phyloP scores from a whole-genome alignment of 2,888 invertebrate genomes.

The Homarus gammarus region DNA sequence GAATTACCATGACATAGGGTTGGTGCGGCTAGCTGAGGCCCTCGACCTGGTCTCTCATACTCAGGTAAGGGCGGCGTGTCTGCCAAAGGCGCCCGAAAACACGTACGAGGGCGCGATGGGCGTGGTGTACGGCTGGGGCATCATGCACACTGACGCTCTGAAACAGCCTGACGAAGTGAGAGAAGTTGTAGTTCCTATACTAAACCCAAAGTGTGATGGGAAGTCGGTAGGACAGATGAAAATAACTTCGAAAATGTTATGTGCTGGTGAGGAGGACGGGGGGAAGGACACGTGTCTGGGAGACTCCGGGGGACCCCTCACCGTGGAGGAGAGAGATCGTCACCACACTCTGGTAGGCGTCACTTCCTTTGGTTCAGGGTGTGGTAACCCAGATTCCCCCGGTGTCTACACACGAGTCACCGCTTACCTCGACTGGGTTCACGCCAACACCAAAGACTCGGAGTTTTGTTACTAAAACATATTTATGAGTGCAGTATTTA shows the following conservation, averaged over 20 bases:
- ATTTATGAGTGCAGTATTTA: too few relatives aligned
- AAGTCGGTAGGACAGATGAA: not conserved
- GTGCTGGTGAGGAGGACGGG: constrained; percentile 24
- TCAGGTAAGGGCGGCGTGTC: constrained; percentile 27
- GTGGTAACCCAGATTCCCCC: constrained; percentile 13
- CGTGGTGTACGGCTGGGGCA: constrained; percentile 38
- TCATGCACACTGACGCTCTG: not conserved
- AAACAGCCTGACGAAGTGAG: not conserved
- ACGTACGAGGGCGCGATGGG: constrained; percentile 25
- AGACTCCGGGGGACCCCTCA: constrained; percentile 69
- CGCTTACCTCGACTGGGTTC: constrained; percentile 62
- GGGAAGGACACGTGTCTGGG: constrained; percentile 56
- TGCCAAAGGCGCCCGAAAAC: not conserved
- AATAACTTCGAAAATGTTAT: constrained; percentile 20
- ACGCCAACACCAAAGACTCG: not conserved
- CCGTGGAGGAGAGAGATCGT: constrained; percentile 27
- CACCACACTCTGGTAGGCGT: constrained; percentile 49
- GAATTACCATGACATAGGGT: constrained; percentile 34
- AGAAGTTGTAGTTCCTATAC: constrained; percentile 24
- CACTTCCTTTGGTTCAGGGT: constrained; percentile 57
- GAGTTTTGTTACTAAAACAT: constrained; percentile 19
- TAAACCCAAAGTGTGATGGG: not conserved
- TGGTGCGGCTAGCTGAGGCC: not conserved
- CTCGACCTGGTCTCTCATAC: constrained; percentile 22
- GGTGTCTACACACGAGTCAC: constrained; percentile 56